A percentile compares a stretch with the other conserved stretches of the same genome.
These are phyloP conservation scores for Buceros bicornis DNA, from an alignment of 2,797 vertebrate genomes.

Conservation along the genomic window DNA sequence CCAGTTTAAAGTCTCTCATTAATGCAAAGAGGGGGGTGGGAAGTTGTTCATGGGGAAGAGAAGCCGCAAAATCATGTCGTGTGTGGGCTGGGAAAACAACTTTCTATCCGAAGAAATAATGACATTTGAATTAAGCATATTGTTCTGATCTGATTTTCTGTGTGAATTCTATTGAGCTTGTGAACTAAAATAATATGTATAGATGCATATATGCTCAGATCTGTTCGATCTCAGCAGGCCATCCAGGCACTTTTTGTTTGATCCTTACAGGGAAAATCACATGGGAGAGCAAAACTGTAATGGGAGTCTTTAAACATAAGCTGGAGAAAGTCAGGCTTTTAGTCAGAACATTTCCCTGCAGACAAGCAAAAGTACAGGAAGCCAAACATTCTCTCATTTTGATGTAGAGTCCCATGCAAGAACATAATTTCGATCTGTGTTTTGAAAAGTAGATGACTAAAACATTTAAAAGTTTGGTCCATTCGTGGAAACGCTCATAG, in stretches of 20 bases:
- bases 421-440: not conserved
- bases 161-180: not conserved
- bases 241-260: not conserved
- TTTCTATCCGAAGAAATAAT: not conserved
- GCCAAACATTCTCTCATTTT: not conserved
- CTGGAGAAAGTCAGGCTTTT: not conserved
- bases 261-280: not conserved
- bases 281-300: not conserved
- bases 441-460: not conserved
- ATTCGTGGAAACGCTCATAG: not conserved
- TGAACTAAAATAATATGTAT: not conserved
- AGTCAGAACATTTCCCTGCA: not conserved
- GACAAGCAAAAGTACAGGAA: not conserved
- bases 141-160: not conserved
- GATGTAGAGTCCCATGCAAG: not conserved
- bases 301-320: not conserved
- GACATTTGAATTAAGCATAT: not conserved
- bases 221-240: not conserved
- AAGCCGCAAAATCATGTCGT: not conserved
- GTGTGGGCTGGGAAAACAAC: not conserved
- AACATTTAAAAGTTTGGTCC: not conserved
- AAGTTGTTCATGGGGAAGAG: not conserved
- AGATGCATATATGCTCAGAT: not conserved
- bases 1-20: not conserved
- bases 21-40: accelerated